Percentiles rank a stretch among this genome's conserved stretches.
phyloP scores from a whole-genome alignment of 2,888 invertebrate genomes.

The Zaprionus bogoriensis region DNA sequence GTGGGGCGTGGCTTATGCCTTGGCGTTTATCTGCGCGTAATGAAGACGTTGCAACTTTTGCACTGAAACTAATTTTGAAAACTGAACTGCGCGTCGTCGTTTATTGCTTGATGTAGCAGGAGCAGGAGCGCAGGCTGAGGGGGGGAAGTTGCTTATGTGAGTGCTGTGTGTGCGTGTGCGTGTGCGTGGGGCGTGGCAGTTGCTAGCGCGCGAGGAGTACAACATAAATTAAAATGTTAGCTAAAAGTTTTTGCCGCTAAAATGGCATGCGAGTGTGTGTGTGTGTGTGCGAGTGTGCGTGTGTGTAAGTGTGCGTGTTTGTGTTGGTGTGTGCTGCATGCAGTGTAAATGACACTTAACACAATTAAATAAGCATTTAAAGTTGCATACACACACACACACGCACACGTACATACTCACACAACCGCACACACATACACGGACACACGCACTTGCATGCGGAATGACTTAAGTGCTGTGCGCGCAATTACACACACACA shows the following conservation, averaged over 20 bases:
- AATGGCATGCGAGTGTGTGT: conserved; percentile 39
- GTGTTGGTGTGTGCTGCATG: conserved; percentile 18
- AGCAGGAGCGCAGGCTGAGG: not conserved
- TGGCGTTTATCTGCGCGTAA: conserved; percentile 60
- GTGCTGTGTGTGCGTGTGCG: not conserved
- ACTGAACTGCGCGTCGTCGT: conserved; percentile 34
- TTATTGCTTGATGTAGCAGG: not conserved
- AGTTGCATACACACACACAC: conserved; percentile 45
- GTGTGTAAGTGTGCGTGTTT: conserved; percentile 1
- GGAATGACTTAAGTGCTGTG: conserved; percentile 56
- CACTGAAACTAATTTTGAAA: conserved; percentile 66
- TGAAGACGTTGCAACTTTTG: conserved; percentile 68
- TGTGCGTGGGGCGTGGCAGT: conserved; percentile 10
- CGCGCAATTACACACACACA: conserved; percentile 49
- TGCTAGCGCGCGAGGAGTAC: conserved; percentile 22
- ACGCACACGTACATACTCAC: conserved; percentile 7
- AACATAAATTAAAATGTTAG: conserved; percentile 76
- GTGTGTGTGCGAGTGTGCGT: not conserved
- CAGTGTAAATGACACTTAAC: conserved; percentile 75
- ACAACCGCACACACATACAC: no score
- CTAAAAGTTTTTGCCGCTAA: conserved; percentile 68
- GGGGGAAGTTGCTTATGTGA: no score
- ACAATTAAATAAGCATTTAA: conserved; percentile 78
- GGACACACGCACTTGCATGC: conserved; percentile 7
- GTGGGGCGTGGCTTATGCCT: conserved; percentile 2